A percentile compares a stretch with the other conserved stretches of the same genome.
Conservation (phyloP, 2,888 invertebrate genomes). For the Mylabris sibirica region DNA sequence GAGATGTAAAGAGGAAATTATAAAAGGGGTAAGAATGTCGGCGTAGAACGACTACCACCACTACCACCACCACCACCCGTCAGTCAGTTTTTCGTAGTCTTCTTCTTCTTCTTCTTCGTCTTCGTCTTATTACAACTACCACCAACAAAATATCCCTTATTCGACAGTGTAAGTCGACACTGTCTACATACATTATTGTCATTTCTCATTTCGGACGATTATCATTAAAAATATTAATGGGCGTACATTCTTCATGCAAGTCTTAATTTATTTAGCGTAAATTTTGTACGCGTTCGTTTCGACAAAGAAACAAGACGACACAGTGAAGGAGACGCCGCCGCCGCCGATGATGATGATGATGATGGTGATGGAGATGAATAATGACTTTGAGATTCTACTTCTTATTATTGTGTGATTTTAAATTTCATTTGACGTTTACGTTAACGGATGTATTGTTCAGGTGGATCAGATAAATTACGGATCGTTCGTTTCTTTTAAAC, state of each 20-base stretch:
- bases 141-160: conserved; percentile 19
- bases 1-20: conserved; percentile 53
- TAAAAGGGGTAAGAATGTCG: conserved; percentile 43
- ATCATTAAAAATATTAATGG: conserved; percentile 64
- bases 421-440: conserved; percentile 40
- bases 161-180: conserved; percentile 48
- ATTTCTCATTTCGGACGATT: conserved; percentile 60
- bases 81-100: conserved; percentile 17
- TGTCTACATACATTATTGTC: conserved; percentile 62
- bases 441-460: conserved; percentile 34
- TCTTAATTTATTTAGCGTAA: conserved; percentile 59
- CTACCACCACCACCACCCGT: conserved; percentile 11
- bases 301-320: conserved; percentile 16
- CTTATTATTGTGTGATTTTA: conserved; percentile 50
- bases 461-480: conserved; percentile 28
- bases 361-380: conserved; percentile 41
- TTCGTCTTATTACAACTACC: conserved; percentile 29
- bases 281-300: conserved; percentile 56
- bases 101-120: conserved; percentile 35
- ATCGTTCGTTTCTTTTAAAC: too few species aligned
- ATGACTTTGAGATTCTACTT: conserved; percentile 47
- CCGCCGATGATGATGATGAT: conserved; percentile 28
- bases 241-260: conserved; percentile 60
- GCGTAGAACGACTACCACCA: not conserved
- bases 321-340: not conserved